Evolutionary conservation across 2,888 invertebrate species (phyloP).

Genomic region (Pedicia rivosa): DNA sequence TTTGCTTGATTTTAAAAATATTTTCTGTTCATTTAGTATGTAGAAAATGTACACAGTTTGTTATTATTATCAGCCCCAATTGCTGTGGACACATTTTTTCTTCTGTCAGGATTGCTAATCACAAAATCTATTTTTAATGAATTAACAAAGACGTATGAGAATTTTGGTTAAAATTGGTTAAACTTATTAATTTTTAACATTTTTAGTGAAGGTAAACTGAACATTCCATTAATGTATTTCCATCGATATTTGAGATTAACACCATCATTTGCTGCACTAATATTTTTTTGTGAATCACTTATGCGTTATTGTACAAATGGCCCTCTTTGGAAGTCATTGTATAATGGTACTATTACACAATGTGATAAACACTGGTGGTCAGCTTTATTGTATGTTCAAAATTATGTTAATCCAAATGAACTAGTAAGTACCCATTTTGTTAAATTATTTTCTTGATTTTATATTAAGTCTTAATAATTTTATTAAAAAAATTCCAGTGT

Average conservation of each 20-base stretch:
- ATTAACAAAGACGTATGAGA: conserved; percentile 12
- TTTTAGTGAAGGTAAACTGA: too few species aligned
- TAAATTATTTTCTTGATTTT: too few species aligned
- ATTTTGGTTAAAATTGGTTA: too few species aligned
- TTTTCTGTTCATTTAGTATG: conserved; percentile 1
- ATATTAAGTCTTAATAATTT: too few species aligned
- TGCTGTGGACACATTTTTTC: conserved; percentile 42
- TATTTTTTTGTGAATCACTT: conserved; percentile 31
- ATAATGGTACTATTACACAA: conserved; percentile 4
- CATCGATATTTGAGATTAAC: conserved; percentile 30
- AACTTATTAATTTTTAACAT: too few species aligned
- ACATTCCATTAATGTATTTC: conserved; percentile 19
- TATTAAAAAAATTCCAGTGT: too few species aligned
- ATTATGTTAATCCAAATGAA: conserved; percentile 16
- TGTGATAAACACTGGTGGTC: conserved; percentile 25
- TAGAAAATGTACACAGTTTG: conserved; percentile 9
- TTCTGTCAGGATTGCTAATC: conserved; percentile 37
- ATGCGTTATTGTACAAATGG: conserved; percentile 29
- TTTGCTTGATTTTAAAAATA: not conserved
- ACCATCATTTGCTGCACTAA: conserved; percentile 31
- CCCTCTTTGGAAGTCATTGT: conserved; percentile 25
- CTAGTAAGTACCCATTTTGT: too few species aligned
- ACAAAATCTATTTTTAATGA: conserved; percentile 19
- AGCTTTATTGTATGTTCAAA: conserved; percentile 23
- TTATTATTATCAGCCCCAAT: conserved; percentile 24